Conservation (phyloP, 2,797 vertebrate genomes). For the Taeniopygia guttata region DNA sequence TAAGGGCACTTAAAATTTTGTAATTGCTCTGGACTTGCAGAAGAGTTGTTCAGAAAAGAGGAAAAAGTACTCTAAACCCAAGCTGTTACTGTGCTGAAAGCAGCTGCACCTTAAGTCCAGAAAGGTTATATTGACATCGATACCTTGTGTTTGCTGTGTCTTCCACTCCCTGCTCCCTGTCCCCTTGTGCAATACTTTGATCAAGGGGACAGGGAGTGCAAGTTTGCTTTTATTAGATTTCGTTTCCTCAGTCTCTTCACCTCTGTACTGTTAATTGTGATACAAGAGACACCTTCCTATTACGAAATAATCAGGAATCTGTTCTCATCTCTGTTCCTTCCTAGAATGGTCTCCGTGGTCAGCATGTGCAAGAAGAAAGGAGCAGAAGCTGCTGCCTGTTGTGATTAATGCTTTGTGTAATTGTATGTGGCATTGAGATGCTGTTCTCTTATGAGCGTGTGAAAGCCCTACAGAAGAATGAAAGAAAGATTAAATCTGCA, state of each 20-base stretch:
- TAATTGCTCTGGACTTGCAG: neutral
- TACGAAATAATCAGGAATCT: neutral
- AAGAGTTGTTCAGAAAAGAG: neutral
- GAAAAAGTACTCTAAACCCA: neutral
- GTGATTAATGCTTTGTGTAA: neutral
- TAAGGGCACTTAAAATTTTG: neutral
- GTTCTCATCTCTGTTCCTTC: neutral
- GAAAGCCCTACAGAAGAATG: neutral
- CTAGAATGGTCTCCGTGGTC: neutral
- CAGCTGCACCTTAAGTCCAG: neutral
- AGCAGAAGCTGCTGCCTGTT: neutral
- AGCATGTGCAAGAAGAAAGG: neutral
- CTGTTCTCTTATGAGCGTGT: neutral
- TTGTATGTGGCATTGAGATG: neutral
- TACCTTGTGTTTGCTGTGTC: neutral
- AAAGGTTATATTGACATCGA: rapidly evolving
- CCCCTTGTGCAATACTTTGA: neutral
- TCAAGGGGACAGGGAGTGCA: neutral
- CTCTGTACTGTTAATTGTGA: neutral
- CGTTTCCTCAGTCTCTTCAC: neutral
- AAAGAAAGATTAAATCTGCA: neutral
- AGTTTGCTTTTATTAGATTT: neutral
- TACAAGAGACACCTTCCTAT: neutral
- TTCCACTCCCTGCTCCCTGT: neutral
- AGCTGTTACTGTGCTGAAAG: neutral